Conservation (phyloP, 2,797 vertebrate genomes). For the Sebastes melanostomus region DNA sequence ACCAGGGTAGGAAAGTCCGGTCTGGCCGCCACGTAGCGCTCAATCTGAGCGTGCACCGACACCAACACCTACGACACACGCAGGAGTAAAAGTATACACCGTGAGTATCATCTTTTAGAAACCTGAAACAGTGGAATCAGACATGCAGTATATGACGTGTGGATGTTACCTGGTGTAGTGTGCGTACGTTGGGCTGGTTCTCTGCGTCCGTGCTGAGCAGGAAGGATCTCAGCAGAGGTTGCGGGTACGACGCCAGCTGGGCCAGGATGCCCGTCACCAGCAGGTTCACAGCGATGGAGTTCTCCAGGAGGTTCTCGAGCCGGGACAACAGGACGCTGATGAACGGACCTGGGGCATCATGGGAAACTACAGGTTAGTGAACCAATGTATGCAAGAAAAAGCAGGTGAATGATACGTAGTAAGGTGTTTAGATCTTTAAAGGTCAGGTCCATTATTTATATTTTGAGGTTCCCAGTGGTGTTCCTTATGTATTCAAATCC, state of each 20-base stretch:
- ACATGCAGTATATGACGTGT: neutral
- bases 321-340: slow-evolving; percentile 95
- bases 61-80: slow-evolving; percentile 78
- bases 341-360: slow-evolving; percentile 87
- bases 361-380: neutral
- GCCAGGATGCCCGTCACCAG: slow-evolving; percentile 93
- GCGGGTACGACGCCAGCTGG: slow-evolving; percentile 93
- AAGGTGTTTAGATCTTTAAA: neutral
- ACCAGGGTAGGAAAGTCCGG: slow-evolving; percentile 88
- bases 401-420: neutral
- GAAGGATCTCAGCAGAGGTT: slow-evolving; percentile 92
- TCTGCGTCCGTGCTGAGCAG: slow-evolving; percentile 88
- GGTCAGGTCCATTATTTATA: too few relatives aligned
- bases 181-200: slow-evolving; percentile 84
- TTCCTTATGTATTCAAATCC: too few relatives aligned
- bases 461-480: too few relatives aligned
- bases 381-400: neutral
- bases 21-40: slow-evolving; percentile 84
- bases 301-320: slow-evolving; percentile 96
- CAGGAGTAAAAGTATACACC: neutral
- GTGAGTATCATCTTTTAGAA: neutral
- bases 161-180: slow-evolving; percentile 89
- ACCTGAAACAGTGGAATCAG: neutral
- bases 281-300: slow-evolving; percentile 93
- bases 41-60: slow-evolving; percentile 91